These are phyloP conservation scores for Dicyrtoma fusca DNA, from an alignment of 2,888 invertebrate genomes.

Conservation along the genomic window DNA sequence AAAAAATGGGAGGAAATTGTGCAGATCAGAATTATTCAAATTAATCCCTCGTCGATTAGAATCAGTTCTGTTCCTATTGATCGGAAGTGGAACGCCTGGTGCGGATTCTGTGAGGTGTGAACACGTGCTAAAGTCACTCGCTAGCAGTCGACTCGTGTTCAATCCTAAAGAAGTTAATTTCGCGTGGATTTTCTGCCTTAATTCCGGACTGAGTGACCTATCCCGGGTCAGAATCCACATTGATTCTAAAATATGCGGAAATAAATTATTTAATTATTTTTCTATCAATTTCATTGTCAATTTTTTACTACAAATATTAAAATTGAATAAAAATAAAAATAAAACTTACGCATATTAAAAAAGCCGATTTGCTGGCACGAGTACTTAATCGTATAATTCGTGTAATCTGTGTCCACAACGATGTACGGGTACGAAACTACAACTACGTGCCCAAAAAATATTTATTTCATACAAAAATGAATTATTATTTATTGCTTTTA, in stretches of 20 bases:
- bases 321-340: not conserved
- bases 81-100: too few relatives aligned
- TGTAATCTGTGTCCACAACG: slow-evolving; percentile 31
- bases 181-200: not conserved
- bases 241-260: slow-evolving; percentile 31
- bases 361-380: slow-evolving; percentile 26
- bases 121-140: slow-evolving; percentile 7
- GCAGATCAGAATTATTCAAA: too few relatives aligned
- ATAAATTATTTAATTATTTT: slow-evolving; percentile 10
- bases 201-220: not conserved
- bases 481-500: not conserved
- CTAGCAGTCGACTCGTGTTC: not conserved
- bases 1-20: too few relatives aligned
- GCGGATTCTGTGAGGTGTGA: too few relatives aligned
- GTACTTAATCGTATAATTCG: slow-evolving; percentile 28
- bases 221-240: slow-evolving; percentile 29
- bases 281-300: not conserved
- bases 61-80: too few relatives aligned
- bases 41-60: too few relatives aligned
- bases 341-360: slow-evolving; percentile 22
- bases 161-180: slow-evolving; percentile 9
- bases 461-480: too few relatives aligned
- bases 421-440: slow-evolving; percentile 24
- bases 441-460: slow-evolving; percentile 5
- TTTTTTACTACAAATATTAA: not conserved